These are phyloP conservation scores for Glossosoma conforme DNA, from an alignment of 1,140 invertebrate genomes.

Conservation along the genomic window DNA sequence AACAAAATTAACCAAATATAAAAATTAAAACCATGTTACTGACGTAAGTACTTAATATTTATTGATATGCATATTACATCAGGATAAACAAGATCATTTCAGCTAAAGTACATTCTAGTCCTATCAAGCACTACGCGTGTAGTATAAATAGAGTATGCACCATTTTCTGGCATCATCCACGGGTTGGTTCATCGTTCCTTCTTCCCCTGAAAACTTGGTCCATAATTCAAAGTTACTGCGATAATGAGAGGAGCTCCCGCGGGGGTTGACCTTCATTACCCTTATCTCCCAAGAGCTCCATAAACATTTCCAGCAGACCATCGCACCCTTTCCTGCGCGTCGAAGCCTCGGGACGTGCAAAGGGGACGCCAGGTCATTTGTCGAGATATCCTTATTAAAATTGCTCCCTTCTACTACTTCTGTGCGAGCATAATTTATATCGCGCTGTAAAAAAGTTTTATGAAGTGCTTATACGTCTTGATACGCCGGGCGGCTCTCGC, in stretches of 20 bases:
- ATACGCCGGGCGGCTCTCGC: no score
- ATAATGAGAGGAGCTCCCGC: slow-evolving; percentile 30
- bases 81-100: no score
- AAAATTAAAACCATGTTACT: no score
- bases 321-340: slow-evolving; percentile 4
- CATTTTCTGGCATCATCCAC: no score
- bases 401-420: slow-evolving; percentile 15
- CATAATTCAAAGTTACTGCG: slow-evolving; percentile 31
- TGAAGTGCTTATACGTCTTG: slow-evolving; percentile 20
- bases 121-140: no score
- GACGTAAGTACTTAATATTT: no score
- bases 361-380: slow-evolving; percentile 23
- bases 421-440: slow-evolving; percentile 21
- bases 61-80: no score
- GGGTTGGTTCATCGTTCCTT: no score
- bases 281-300: slow-evolving; percentile 32
- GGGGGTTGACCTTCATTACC: slow-evolving; percentile 31
- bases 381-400: slow-evolving; percentile 28
- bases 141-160: no score
- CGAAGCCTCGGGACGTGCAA: neutral
- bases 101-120: no score
- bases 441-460: slow-evolving; percentile 26
- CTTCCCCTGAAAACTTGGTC: slow-evolving; percentile 27
- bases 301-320: slow-evolving; percentile 31
- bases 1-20: no score